Evolutionary conservation across 1,140 invertebrate genomes (phyloP), one percentile per base, ranked within the genome.

Genomic region (Drosophila hydei): DNA sequence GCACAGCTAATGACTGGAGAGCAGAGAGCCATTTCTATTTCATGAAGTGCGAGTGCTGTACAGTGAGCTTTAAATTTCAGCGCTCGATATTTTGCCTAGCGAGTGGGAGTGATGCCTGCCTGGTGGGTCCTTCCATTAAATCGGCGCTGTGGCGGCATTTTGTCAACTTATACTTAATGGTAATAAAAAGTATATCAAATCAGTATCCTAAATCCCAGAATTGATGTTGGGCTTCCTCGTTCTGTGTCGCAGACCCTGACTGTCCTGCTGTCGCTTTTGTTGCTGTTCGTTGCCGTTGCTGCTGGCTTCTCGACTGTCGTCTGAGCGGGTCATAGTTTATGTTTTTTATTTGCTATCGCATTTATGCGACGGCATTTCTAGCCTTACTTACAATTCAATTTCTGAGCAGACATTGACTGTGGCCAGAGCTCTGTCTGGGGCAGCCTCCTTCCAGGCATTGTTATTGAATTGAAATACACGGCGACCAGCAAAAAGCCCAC

Each of bases 131-230:
- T 47, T 56, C 43, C 56, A 76, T 84, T 85, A 77, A 85, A 84
- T 77, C 48, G 81, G 69, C 60, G 68, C 72, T 74, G 54, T 73
- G 59, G 60, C 76, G 61, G 80, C 68, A 71, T 73, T 79, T 75
- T 73, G 74, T 58, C 81, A 83, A 88, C 79, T 88, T 88, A 83
- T 74, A 80, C 81, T 90, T 90, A 90, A 90, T 84, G 87, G 88
- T 84, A 84, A 90, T 90, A 90, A 87, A 90, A 90, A 90, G 87
- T 90, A 90, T 90, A 90, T 90, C 79, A 90, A 90, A 90, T 90
- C 87, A 90, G 87, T 90, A 81, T 90, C 81, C 87, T 77, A 83
- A 90, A 90, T 90, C 79, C 87, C 75, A 67, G 74, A 90, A 90
- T 90, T 90, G 87, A 90, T 90, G 87, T 83, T 74, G 87, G 67